Percentiles rank a stretch among this genome's conserved stretches.
phyloP scores from a whole-genome alignment of 92 coral and sea anemone species.

The Meandrina meandrites region DNA sequence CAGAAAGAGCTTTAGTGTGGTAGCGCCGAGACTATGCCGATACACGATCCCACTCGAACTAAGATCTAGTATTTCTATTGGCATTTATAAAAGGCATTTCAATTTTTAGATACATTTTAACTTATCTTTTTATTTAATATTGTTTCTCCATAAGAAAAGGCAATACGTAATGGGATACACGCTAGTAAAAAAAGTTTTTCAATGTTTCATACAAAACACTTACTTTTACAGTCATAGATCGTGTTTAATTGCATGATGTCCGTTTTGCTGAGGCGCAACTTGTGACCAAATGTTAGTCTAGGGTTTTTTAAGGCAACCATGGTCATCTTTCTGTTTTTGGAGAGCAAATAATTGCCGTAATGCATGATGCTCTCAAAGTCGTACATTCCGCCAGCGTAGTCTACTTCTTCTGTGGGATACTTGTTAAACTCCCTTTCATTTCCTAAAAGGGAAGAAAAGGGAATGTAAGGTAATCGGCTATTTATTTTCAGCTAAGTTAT shows the following conservation, averaged over 20 bases:
- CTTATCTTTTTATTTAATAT: too few species aligned
- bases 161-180: too few species aligned
- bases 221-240: constrained; percentile 75
- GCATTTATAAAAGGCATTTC: too few species aligned
- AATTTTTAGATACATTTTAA: too few species aligned
- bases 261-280: constrained; percentile 52
- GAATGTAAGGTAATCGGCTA: too few species aligned
- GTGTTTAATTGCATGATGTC: constrained; percentile 69
- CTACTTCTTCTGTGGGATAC: constrained; percentile 59
- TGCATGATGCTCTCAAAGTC: constrained; percentile 79
- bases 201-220: constrained; percentile 2
- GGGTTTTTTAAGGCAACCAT: constrained; percentile 78
- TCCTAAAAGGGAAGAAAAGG: too few species aligned
- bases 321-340: constrained; percentile 74
- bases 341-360: constrained; percentile 77
- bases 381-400: constrained; percentile 73
- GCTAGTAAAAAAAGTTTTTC: too few species aligned
- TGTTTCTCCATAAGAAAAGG: background rate
- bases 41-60: too few species aligned
- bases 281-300: constrained; percentile 53
- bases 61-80: too few species aligned
- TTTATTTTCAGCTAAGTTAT: too few species aligned
- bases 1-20: too few species aligned
- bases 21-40: too few species aligned
- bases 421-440: constrained; percentile 63